Percentiles rank a stretch among this genome's conserved stretches.
Evolutionary conservation across 2,113 vertebrate species (phyloP).

Genomic region (Tragelaphus scriptus): DNA sequence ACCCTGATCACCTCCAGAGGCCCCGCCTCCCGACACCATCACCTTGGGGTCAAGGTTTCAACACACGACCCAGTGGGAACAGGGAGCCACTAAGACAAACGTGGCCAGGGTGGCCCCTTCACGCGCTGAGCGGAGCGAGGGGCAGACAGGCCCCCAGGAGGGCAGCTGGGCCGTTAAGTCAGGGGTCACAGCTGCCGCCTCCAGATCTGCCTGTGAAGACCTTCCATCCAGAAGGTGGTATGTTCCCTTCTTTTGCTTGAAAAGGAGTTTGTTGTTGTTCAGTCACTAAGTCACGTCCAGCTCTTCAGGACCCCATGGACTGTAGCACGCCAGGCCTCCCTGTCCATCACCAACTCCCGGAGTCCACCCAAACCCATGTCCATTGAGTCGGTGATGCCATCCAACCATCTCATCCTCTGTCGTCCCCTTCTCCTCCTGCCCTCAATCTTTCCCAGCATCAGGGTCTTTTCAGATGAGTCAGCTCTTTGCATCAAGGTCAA

Average conservation of each 20-base stretch:
- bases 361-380: background rate
- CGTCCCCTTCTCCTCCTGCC: background rate
- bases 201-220: too few species aligned
- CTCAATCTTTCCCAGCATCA: background rate
- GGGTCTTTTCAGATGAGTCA: background rate
- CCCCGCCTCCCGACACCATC: background rate
- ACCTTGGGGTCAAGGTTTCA: background rate
- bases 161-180: rapidly evolving
- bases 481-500: background rate
- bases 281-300: rapidly evolving
- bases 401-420: background rate
- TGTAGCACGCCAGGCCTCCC: background rate
- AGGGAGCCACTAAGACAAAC: rapidly evolving
- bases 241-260: background rate
- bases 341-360: background rate
- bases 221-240: rapidly evolving
- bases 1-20: background rate
- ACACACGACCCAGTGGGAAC: background rate
- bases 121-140: rapidly evolving
- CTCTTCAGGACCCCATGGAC: background rate
- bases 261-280: background rate
- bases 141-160: background rate
- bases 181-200: background rate
- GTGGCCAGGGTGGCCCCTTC: too few species aligned
- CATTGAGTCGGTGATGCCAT: background rate